Conservation (phyloP, 2,113 vertebrate species). For the Mormoops blainvillei region DNA sequence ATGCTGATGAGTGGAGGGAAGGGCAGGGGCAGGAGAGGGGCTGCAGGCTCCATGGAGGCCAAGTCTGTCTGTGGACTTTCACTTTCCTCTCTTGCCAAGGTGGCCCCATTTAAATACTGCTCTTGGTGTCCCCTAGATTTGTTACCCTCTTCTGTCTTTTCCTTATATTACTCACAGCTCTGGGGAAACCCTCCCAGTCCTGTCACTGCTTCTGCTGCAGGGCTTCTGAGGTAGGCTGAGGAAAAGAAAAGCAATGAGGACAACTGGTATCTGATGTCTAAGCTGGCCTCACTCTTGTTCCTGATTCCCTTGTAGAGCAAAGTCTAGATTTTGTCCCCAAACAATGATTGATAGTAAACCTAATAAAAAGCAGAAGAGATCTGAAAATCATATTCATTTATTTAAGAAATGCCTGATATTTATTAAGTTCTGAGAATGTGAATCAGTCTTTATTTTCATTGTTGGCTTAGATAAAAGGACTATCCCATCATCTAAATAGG, state of each 20-base stretch:
- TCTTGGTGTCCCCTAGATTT: not conserved
- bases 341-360: not conserved
- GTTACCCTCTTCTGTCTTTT: not conserved
- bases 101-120: not conserved
- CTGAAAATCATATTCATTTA: not conserved
- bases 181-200: not conserved
- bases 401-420: not conserved
- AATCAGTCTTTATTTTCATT: not conserved
- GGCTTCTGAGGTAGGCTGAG: not conserved
- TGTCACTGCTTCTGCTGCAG: not conserved
- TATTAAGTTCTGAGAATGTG: not conserved
- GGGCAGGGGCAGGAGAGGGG: not conserved
- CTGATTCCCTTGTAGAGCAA: not conserved
- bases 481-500: not conserved
- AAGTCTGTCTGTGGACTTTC: not conserved
- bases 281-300: not conserved
- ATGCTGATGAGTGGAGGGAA: not conserved
- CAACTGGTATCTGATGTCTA: not conserved
- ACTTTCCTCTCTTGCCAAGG: not conserved
- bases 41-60: not conserved
- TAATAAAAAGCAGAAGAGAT: not conserved
- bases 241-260: not conserved
- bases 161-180: not conserved
- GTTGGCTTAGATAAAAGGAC: slow-evolving; percentile 24
- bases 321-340: not conserved